Evolutionary conservation across 2,113 vertebrate species (phyloP), one percentile per base, ranked within the genome.

Genomic region (Camarhynchus parvulus): DNA sequence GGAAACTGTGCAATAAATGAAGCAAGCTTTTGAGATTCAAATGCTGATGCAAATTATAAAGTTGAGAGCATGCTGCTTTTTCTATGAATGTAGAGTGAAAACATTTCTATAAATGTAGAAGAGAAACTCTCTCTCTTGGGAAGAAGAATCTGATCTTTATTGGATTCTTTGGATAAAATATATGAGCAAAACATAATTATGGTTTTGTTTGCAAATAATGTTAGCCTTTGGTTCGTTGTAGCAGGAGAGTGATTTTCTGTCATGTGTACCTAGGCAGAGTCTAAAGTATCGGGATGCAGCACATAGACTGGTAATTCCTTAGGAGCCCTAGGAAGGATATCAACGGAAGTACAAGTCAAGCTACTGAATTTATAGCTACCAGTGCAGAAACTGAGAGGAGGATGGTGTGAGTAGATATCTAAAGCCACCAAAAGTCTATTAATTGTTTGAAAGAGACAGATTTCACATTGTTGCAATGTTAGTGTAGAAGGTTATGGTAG

Each of bases 1-100:
- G 68, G 72, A 88, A 93, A 88, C 79, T 89, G 81, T 91, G 86
- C 27, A 83, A 83, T 56, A 91, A 95, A 92, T 84, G 84, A 95
- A 79, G 74, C 84, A 92, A 73, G 41, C 13, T 85, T 91, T 85
- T 91, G 59, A 85, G 84, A 91, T 92, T 79, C 78, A 80, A 90
- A 86, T 77, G 58, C 44, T 82, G 70, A 95, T 79, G 47, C 47
- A 91, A 87, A 80, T 90, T 17, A 41, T 86, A 19, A 92, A 95
- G 39, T 77, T 83, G 63, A 92, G 39, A 74, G 44, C 16, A n/a
- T 59, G 3, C 44, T 85, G 42, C 12, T 74, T 92, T 90, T 86
- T 37, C 47, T 77, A 3, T 83, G 55, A 55, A 77, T 28, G 46
- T 69, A 63, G 30, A 62, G 23, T 6, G 15, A 39, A 87, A 83